Percentiles rank a stretch among this genome's conserved stretches.
Evolutionary conservation across 2,113 vertebrate genomes (phyloP).

Genomic region (Saccopteryx leptura): DNA sequence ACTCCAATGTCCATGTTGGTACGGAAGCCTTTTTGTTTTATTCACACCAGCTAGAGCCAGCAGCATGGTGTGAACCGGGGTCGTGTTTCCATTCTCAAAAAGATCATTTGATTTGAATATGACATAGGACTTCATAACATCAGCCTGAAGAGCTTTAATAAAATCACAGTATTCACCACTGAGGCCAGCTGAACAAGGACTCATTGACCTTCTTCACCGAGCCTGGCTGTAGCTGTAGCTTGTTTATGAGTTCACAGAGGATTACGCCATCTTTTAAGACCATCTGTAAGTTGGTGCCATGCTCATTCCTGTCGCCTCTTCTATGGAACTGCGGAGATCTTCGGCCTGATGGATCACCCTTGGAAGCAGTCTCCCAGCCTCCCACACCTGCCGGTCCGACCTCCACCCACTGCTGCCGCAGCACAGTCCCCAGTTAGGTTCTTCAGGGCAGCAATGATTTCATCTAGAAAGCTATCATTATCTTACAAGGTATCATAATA

Average conservation of each 20-base stretch:
- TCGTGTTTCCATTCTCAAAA: background rate
- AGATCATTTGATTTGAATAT: background rate
- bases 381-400: background rate
- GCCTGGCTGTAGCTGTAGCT: background rate
- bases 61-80: background rate
- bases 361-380: background rate
- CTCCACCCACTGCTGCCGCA: background rate
- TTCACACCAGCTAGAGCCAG: background rate
- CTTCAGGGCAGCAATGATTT: background rate
- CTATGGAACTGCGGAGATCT: background rate
- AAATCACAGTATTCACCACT: background rate
- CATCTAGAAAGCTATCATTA: background rate
- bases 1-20: background rate
- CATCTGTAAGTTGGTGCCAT: background rate
- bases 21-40: background rate
- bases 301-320: background rate
- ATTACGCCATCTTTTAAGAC: background rate
- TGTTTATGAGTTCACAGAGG: background rate
- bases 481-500: constrained; percentile 31
- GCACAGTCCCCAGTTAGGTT: background rate
- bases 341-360: background rate
- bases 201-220: background rate
- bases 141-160: background rate
- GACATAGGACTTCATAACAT: background rate
- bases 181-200: background rate